Percentiles rank a stretch among this genome's conserved stretches.
These are phyloP conservation scores for Bathynomus jamesi DNA, from an alignment of 1,140 invertebrate genomes.

Conservation along the genomic window DNA sequence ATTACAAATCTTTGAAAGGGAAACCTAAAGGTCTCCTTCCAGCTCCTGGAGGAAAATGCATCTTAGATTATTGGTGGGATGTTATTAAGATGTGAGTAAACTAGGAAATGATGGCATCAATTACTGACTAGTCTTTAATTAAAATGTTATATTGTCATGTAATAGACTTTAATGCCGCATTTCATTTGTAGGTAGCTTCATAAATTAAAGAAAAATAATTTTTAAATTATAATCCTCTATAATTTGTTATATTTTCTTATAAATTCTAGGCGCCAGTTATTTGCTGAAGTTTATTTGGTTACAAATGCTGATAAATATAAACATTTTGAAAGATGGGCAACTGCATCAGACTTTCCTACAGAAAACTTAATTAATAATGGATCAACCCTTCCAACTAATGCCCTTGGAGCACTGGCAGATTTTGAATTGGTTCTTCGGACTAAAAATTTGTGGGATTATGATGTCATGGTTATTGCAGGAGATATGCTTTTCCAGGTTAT, in stretches of 20 bases:
- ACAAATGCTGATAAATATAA: slow-evolving; percentile 43
- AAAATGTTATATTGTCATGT: neutral
- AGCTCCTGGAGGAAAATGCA: slow-evolving; percentile 29
- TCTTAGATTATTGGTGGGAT: slow-evolving; percentile 38
- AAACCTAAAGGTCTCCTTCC: slow-evolving; percentile 37
- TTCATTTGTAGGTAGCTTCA: neutral
- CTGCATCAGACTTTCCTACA: slow-evolving; percentile 40
- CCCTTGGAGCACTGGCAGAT: slow-evolving; percentile 37
- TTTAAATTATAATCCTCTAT: neutral
- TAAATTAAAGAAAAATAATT: slow-evolving; percentile 8
- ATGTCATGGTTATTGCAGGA: slow-evolving; percentile 40
- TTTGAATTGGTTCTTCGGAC: slow-evolving; percentile 38
- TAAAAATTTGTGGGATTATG: slow-evolving; percentile 36
- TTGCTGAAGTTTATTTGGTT: slow-evolving; percentile 40
- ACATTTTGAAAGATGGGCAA: slow-evolving; percentile 42
- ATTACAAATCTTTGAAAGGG: slow-evolving; percentile 29
- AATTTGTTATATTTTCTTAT: slow-evolving; percentile 9
- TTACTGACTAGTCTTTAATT: neutral
- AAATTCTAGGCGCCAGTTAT: slow-evolving; percentile 37
- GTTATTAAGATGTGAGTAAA: slow-evolving; percentile 26
- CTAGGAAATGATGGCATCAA: neutral
- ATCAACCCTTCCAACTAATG: slow-evolving; percentile 37
- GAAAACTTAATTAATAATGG: slow-evolving; percentile 41
- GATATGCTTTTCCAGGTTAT: slow-evolving; percentile 41
- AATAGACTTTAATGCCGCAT: neutral